Evolutionary conservation across 1,140 invertebrate species (phyloP).

Genomic region (Drosophila grimshawi): DNA sequence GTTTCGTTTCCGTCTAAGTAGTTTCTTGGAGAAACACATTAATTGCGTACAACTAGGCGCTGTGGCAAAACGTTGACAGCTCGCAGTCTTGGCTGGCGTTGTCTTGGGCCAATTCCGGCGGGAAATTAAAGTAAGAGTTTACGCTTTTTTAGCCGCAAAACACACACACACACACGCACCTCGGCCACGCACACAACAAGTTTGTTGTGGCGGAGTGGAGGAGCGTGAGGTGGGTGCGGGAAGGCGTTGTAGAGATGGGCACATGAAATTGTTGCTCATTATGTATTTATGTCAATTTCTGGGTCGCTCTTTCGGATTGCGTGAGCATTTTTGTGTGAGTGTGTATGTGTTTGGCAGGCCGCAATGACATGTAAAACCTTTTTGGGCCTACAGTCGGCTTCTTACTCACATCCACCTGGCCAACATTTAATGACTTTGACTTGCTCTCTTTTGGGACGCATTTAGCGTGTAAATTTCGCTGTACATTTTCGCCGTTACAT

Average conservation of each 20-base stretch:
- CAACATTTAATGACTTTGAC: constrained; percentile 81
- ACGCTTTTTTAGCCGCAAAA: constrained; percentile 70
- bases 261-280: constrained; percentile 78
- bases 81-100: constrained; percentile 49
- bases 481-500: constrained; percentile 62
- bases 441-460: constrained; percentile 77
- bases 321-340: constrained; percentile 11
- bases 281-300: constrained; percentile 83
- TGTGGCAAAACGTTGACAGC: constrained; percentile 69
- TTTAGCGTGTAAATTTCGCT: constrained; percentile 78
- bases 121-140: constrained; percentile 84
- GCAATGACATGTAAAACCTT: constrained; percentile 80
- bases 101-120: constrained; percentile 73
- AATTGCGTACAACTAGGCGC: constrained; percentile 73
- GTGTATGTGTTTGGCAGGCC: constrained; percentile 42
- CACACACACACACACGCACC: constrained; percentile 50
- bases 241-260: constrained; percentile 15
- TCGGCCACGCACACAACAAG: constrained; percentile 33
- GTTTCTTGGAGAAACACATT: constrained; percentile 63
- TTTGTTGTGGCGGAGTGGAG: background rate
- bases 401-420: constrained; percentile 51
- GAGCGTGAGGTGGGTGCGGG: no score
- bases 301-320: constrained; percentile 50
- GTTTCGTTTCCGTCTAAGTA: constrained; percentile 26
- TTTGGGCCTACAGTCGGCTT: constrained; percentile 61